Evolutionary conservation across 30 jellyfish, hydroid and myxozoan genomes (phyloP).

Genomic region (Aurelia aurita): DNA sequence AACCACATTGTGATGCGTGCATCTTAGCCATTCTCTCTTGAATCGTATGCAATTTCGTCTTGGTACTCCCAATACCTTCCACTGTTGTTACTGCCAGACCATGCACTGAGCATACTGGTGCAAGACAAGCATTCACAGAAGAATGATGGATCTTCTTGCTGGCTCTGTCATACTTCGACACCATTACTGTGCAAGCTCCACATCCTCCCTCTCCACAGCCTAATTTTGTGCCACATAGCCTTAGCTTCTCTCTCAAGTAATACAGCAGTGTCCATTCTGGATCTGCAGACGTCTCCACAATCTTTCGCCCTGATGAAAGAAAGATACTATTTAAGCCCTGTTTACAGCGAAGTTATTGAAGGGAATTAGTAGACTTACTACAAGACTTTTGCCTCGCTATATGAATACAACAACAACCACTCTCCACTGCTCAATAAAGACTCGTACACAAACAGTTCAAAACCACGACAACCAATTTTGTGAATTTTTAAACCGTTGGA

Average conservation of each 20-base stretch:
- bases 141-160: constrained; percentile 13
- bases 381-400: no score
- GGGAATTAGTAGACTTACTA: no score
- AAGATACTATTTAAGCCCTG: not conserved
- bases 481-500: no score
- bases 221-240: constrained; percentile 35
- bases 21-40: constrained; percentile 44
- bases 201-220: constrained; percentile 62
- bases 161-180: constrained; percentile 28
- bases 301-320: constrained; percentile 17
- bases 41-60: constrained; percentile 12
- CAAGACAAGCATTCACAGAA: constrained; percentile 45
- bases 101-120: constrained; percentile 42
- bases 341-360: not conserved
- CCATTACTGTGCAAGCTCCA: constrained; percentile 64
- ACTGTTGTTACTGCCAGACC: constrained; percentile 56
- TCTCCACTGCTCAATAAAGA: no score
- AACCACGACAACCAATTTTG: no score
- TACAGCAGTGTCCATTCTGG: constrained; percentile 52
- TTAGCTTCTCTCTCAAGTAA: constrained; percentile 20
- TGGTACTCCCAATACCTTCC: constrained; percentile 52
- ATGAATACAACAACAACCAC: no score
- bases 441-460: no score
- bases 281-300: constrained; percentile 28
- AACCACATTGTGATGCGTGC: constrained; percentile 56